phyloP scores from a whole-genome alignment of 2,888 invertebrate genomes.

The Phasia obesa region DNA sequence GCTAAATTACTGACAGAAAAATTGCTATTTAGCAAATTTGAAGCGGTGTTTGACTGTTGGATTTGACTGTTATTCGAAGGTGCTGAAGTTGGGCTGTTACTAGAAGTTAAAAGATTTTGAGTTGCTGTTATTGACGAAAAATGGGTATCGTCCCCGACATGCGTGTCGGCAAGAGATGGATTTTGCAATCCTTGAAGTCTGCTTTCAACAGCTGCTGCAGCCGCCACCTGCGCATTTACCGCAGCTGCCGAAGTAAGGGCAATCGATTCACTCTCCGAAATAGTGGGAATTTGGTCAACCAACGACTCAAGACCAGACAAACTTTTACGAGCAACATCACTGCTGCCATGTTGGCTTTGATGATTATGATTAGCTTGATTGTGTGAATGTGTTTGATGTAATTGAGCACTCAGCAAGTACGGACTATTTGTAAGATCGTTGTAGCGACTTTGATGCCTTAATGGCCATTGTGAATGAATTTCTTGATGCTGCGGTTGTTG shows the following conservation, averaged over 20 bases:
- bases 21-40: constrained; percentile 77
- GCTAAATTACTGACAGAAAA: constrained; percentile 83
- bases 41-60: constrained; percentile 46
- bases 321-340: constrained; percentile 92
- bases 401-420: constrained; percentile 84
- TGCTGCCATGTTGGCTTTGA: constrained; percentile 32
- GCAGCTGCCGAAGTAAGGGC: constrained; percentile 72
- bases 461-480: constrained; percentile 65
- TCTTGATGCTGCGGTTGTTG: constrained; percentile 51
- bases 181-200: constrained; percentile 74
- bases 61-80: constrained; percentile 42
- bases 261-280: constrained; percentile 87
- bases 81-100: constrained; percentile 37
- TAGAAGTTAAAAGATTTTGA: constrained; percentile 44
- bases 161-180: constrained; percentile 27
- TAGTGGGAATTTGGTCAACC: constrained; percentile 95
- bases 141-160: constrained; percentile 36
- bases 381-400: constrained; percentile 51
- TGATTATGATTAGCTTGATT: constrained; percentile 49
- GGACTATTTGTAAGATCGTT: constrained; percentile 88
- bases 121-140: constrained; percentile 30
- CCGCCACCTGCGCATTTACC: constrained; percentile 74
- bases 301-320: constrained; percentile 93
- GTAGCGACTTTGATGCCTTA: constrained; percentile 69
- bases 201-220: constrained; percentile 74